A percentile compares a stretch with the other conserved stretches of the same genome.
Conservation (phyloP, 2,797 vertebrate species). For the Microchirus variegatus region DNA sequence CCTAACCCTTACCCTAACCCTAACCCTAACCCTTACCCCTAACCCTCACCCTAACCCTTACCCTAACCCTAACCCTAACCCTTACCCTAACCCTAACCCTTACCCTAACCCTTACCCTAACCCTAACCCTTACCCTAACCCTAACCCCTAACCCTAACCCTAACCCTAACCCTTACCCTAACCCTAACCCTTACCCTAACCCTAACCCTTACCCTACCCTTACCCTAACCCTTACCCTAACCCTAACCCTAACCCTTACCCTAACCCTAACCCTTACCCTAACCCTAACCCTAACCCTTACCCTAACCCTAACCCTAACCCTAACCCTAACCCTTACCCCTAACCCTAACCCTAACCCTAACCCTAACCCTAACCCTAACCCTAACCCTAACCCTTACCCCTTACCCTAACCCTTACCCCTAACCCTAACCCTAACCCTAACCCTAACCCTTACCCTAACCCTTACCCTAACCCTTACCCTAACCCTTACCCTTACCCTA, state of each 20-base stretch:
- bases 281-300: constrained; percentile 19
- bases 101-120: constrained; percentile 9
- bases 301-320: neutral
- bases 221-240: constrained; percentile 13
- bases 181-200: constrained; percentile 11
- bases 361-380: constrained; percentile 18
- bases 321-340: too few species aligned
- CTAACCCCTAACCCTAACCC: constrained; percentile 10
- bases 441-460: constrained; percentile 9
- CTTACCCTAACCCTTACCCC: too few species aligned
- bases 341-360: neutral
- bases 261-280: constrained; percentile 12
- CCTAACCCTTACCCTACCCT: too few species aligned
- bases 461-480: too few species aligned
- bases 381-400: constrained; percentile 10
- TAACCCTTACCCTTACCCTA: neutral
- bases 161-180: constrained; percentile 12
- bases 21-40: too few species aligned
- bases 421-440: constrained; percentile 7
- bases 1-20: too few species aligned
- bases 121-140: neutral
- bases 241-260: constrained; percentile 11
- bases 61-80: too few species aligned
- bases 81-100: constrained; percentile 13
- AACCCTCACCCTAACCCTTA: too few species aligned